Base-by-base conservation (phyloP, 2,888 invertebrate species). In the Pilophorus perplexus region DNA sequence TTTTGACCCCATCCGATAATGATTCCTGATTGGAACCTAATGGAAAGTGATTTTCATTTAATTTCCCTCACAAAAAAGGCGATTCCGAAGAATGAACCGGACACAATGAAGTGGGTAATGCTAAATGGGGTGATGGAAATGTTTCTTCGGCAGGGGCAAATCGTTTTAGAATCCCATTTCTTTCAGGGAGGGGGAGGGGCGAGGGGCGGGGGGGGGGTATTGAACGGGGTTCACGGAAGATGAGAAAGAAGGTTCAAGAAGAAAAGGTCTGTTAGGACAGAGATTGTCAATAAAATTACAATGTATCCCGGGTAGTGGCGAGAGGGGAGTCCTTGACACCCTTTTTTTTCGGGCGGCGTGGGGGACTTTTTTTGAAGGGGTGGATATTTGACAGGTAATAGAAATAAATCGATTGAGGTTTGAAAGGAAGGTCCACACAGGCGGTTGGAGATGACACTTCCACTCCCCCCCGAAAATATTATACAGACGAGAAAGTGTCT, bases 371-470 rank as follows among this genome's bases (percentile, higher is more conserved):
- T n/a, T 18, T 12, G 16, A 50, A 16, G 37, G 28, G 14, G n/a
- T 28, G 54, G 54, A 37, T 33, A 28, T 28, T 28, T 33, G 54
- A 37, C 33, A 28, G 33, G 37, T 33, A 54, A 37, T 54, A 33
- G 54, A 54, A 33, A 54, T 25, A 54, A 54, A 33, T 54, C 33
- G 37, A 37, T 54, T n/a, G n/a, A n/a, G n/a, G n/a, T n/a, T n/a
- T n/a, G n/a, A n/a, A n/a, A n/a, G n/a, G 14, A 37, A 22, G 54
- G 22, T 20, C 20, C n/a, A 22, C n/a, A 27, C n/a, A 48, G 20
- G 14, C 12, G 37, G 14, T 18, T 22, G 37, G 2, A 25, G 25
- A 5, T 4, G 10, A 22, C 2, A n/a, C n/a, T n/a, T n/a, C n/a
- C n/a, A n/a, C n/a, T n/a, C n/a, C n/a, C n/a, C n/a, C n/a, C n/a